Evolutionary conservation across 2,113 vertebrate genomes (phyloP), one percentile per base, ranked within the genome.

Genomic region (Mesitornis unicolor): DNA sequence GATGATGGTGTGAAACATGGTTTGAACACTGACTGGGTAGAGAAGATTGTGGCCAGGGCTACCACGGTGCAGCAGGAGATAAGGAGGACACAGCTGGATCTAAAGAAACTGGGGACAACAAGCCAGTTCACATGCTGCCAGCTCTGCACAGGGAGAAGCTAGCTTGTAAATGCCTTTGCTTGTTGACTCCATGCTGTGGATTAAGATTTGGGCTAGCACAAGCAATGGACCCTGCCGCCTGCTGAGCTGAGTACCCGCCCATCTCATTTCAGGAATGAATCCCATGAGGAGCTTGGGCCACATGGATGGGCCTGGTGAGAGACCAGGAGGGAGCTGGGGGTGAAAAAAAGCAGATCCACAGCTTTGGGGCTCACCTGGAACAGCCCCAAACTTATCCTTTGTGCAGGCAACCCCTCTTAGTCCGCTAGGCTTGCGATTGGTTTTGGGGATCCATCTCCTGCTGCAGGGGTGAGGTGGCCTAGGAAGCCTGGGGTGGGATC

Each of bases 1-100:
- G 74, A 78, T 36, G 17, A 48, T 4, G 11, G 20, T 36, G 42
- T 56, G 43, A 63, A 64, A 73, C 0, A 2, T 1, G 3, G 10
- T 11, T 50, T 26, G 47, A 71, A 21, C 2, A 3, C 36, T 26
- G 51, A 26, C n/a, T 31, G 16, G 26, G 65, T 19, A 42, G 67
- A 68, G 24, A 81, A 73, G 26, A 17, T 33, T 36, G 15, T 45
- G 84, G 16, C 25, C 0, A 0, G 45, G 91, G 26, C 40, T 56
- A 22, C 40, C 36, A 21, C 54, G 0, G 6, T 47, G 47, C 5
- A 54, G 17, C 54, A 35, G 12, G 69, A 53, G 36, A 40, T 56
- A 40, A 65, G 16, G 28, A 19, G n/a, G 63, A n/a, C 69, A 63
- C 64, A 83, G 45, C 35, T 69, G 69, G 65, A 28, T 67, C 67